Conservation (phyloP, 2,797 vertebrate genomes). For the Sternotherus odoratus region DNA sequence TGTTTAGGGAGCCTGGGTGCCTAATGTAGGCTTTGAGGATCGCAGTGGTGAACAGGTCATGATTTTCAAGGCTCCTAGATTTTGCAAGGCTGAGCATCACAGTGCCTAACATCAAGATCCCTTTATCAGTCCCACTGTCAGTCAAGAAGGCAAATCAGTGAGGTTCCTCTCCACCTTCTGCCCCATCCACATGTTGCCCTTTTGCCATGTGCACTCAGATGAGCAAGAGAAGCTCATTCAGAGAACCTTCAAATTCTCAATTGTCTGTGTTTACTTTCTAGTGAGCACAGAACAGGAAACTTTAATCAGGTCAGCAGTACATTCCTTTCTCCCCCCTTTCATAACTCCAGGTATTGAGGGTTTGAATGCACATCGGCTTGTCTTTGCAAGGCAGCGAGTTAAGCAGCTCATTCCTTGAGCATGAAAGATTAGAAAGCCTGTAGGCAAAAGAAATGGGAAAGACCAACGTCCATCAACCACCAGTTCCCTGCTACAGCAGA, state of each 20-base stretch:
- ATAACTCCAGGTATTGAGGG: neutral
- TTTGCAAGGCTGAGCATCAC: no score
- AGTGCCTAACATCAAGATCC: neutral
- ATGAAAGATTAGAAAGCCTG: constrained; percentile 5
- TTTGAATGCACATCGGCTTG: neutral
- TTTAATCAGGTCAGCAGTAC: neutral
- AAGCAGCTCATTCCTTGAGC: neutral
- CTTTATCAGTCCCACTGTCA: neutral
- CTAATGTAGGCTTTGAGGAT: neutral
- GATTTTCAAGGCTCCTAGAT: neutral
- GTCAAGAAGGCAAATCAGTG: neutral
- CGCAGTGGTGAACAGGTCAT: neutral
- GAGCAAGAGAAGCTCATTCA: no score
- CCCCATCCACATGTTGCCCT: neutral
- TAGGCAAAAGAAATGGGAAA: constrained; percentile 13
- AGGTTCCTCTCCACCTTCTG: neutral
- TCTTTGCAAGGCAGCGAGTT: neutral
- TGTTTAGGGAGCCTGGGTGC: neutral
- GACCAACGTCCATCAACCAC: neutral
- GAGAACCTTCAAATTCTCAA: neutral
- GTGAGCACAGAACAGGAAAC: neutral
- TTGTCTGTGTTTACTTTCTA: neutral
- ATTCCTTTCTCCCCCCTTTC: neutral
- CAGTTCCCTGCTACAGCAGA: neutral
- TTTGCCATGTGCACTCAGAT: fast-evolving